Evolutionary conservation across 2,113 vertebrate species (phyloP).

Genomic region (Alaudala cheleensis): DNA sequence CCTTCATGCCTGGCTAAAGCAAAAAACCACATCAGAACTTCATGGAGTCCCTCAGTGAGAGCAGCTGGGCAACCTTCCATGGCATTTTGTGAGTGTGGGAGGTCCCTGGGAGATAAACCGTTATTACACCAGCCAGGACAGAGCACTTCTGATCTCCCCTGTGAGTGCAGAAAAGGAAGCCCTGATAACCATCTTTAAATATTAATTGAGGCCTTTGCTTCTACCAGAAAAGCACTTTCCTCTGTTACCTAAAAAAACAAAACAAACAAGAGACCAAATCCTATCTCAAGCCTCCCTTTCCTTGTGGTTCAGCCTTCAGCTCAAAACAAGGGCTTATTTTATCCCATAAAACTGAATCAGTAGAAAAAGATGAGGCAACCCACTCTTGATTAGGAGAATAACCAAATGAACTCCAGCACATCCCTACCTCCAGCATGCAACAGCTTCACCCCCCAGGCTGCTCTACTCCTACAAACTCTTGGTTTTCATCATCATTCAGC

Average conservation of each 20-base stretch:
- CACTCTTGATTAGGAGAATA: background rate
- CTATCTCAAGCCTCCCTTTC: background rate
- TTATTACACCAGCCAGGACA: background rate
- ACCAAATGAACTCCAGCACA: background rate
- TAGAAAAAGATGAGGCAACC: background rate
- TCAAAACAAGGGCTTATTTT: background rate
- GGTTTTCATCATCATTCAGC: background rate
- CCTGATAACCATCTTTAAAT: background rate
- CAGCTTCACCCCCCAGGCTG: background rate
- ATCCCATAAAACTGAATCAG: background rate
- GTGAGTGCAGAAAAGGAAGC: background rate
- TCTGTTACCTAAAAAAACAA: background rate
- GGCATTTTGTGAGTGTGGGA: background rate
- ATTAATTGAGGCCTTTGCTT: background rate
- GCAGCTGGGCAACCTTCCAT: background rate
- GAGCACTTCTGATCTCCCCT: background rate
- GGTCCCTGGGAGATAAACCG: background rate
- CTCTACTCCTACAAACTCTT: background rate
- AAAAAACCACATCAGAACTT: rapidly evolving
- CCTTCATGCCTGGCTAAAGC: background rate
- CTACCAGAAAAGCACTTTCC: background rate
- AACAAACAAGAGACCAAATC: background rate
- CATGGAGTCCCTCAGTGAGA: background rate
- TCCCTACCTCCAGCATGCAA: background rate
- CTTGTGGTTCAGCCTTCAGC: background rate